Evolutionary conservation across 2,888 invertebrate genomes (phyloP), one percentile per base, ranked within the genome.

Genomic region (Periphyllus acericola): DNA sequence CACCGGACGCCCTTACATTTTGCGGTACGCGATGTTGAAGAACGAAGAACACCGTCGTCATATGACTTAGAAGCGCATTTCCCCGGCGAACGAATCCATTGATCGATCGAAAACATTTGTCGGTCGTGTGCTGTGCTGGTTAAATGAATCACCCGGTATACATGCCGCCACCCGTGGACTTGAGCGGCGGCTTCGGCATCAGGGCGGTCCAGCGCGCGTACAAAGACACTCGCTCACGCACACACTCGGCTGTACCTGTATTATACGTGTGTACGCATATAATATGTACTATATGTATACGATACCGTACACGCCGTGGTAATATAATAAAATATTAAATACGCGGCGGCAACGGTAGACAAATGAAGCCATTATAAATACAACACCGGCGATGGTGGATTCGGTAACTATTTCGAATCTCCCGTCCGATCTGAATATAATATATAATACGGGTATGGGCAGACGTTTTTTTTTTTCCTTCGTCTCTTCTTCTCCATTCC

Each of bases 291-390:
- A 66, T 34, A 14, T 60, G 34, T 80, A 36, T 68, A 29, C n/a
- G 3, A 55, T n/a, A n/a, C n/a, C n/a, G n/a, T 14, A n/a, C 32
- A 29, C 68, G 68, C 32, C 68, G 11, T 68, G 17, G 80, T 21
- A 78, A 78, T 78, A 79, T 60, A 25, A 81, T 68, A 19, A 80
- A 80, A 66, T 80, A 68, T 80, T 68, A 81, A 81, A 81, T 81
- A 81, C 40, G 68, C 46, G 81, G 80, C 66, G 81, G 21, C 36
- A 60, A 14, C 29, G 60, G 79, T 34, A 81, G 81, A 81, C 68
- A 81, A 81, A 81, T 81, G 81, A 81, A 81, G 81, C 68, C 81
- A 81, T 81, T 81, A 81, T 75, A 75, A 80, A 68, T 52, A 81
- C 66, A 19, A 14, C 8, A 29, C 68, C 29, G 68, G 68, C 68